Conservation (phyloP, 37 sponge, comb jelly and placozoan genomes). For the Theonella swinhoei region DNA sequence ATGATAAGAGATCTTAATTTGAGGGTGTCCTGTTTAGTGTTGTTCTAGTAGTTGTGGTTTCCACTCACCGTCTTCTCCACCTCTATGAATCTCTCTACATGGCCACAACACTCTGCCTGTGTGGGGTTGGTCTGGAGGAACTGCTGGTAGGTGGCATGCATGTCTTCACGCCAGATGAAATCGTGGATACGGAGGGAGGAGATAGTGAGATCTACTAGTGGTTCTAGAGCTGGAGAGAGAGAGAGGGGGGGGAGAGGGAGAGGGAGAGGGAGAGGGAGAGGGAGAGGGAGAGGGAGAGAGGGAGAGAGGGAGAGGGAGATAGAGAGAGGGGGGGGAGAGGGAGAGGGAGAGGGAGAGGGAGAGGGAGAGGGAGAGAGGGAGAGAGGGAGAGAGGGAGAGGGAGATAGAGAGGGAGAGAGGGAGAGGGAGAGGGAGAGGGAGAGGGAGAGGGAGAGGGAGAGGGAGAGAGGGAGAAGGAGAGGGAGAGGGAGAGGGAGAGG, state of each 20-base stretch:
- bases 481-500: too few species aligned
- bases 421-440: not conserved
- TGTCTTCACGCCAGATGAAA: constrained; percentile 83
- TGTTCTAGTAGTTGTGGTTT: too few species aligned
- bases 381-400: not conserved
- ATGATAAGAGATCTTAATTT: too few species aligned
- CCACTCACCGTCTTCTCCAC: constrained; percentile 68
- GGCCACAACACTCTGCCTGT: constrained; percentile 24
- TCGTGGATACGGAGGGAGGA: constrained; percentile 47
- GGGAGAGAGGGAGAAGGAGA: too few species aligned
- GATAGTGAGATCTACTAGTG: constrained; percentile 27
- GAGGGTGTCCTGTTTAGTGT: too few species aligned
- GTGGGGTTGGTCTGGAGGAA: constrained; percentile 52
- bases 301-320: too few species aligned
- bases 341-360: not conserved
- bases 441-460: not conserved
- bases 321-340: not conserved
- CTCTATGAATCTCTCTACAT: constrained; percentile 44
- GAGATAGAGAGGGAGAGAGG: too few species aligned
- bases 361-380: not conserved
- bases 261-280: too few species aligned
- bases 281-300: not conserved
- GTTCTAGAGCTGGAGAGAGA: not conserved
- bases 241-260: too few species aligned
- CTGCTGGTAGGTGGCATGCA: constrained; percentile 67